Evolutionary conservation across 2,888 invertebrate genomes (phyloP).

Genomic region (Epistrophe eligans): DNA sequence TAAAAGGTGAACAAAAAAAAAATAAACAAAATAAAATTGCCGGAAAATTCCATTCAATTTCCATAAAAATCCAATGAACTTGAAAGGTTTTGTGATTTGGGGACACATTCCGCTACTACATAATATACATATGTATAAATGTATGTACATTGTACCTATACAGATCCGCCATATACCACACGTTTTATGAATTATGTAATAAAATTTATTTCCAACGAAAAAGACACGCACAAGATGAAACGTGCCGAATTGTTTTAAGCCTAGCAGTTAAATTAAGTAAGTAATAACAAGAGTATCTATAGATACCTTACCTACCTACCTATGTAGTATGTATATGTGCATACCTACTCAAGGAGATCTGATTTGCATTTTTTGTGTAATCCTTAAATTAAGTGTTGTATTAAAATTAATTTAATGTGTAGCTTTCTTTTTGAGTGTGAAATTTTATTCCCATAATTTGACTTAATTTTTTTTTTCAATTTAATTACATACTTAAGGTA

Average conservation of each 20-base stretch:
- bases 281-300: neutral
- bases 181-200: constrained; percentile 4
- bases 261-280: neutral
- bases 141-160: too few relatives aligned
- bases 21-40: neutral
- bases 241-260: neutral
- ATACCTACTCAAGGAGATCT: neutral
- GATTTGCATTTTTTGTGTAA: neutral
- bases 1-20: too few relatives aligned
- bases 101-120: neutral
- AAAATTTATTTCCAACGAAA: neutral
- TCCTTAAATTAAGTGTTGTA: neutral
- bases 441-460: too few relatives aligned
- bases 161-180: too few relatives aligned
- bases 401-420: neutral
- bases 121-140: too few relatives aligned
- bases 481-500: too few relatives aligned
- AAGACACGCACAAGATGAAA: neutral
- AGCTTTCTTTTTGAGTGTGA: too few relatives aligned
- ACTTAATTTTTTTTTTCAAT: too few relatives aligned
- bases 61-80: constrained; percentile 15
- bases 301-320: neutral
- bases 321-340: too few relatives aligned
- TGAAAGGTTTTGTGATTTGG: neutral
- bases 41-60: neutral